These are phyloP conservation scores for Dolichomitus sp. DNA, from an alignment of 2,888 invertebrate genomes.

Conservation along the genomic window DNA sequence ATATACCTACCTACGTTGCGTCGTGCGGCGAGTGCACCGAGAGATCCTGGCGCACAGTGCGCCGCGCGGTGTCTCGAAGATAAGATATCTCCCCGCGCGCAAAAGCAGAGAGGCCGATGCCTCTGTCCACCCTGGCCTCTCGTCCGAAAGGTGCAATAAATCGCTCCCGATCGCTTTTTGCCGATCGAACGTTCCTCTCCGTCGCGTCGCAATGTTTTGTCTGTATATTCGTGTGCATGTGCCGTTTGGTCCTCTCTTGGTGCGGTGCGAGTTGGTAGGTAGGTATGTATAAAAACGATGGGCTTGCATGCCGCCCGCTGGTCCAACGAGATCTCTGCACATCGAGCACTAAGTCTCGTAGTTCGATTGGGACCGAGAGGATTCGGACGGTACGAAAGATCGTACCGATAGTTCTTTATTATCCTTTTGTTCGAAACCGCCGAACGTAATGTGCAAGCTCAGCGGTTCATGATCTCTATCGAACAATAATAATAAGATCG, in stretches of 20 bases:
- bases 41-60: slow-evolving; percentile 56
- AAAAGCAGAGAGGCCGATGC: slow-evolving; percentile 78
- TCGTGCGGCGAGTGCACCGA: slow-evolving; percentile 36
- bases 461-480: slow-evolving; percentile 33
- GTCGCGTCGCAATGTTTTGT: slow-evolving; percentile 58
- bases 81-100: slow-evolving; percentile 81
- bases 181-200: slow-evolving; percentile 77
- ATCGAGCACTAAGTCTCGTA: slow-evolving; percentile 27
- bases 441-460: slow-evolving; percentile 8
- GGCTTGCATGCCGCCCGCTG: slow-evolving; percentile 53
- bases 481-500: slow-evolving; percentile 54
- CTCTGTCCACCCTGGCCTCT: slow-evolving; percentile 80
- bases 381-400: slow-evolving; percentile 53
- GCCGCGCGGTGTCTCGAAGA: slow-evolving; percentile 79
- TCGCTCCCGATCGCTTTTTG: slow-evolving; percentile 84
- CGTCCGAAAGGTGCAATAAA: slow-evolving; percentile 83
- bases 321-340: slow-evolving; percentile 33
- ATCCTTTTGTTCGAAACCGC: slow-evolving; percentile 61
- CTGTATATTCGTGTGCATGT: slow-evolving; percentile 29
- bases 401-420: slow-evolving; percentile 59
- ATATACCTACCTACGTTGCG: slow-evolving; percentile 25
- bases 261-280: slow-evolving; percentile 16
- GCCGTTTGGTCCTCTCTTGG: slow-evolving; percentile 8
- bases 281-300: slow-evolving; percentile 48
- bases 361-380: slow-evolving; percentile 40